Conservation (phyloP, 2,113 vertebrate species). For the Steatornis caripensis region DNA sequence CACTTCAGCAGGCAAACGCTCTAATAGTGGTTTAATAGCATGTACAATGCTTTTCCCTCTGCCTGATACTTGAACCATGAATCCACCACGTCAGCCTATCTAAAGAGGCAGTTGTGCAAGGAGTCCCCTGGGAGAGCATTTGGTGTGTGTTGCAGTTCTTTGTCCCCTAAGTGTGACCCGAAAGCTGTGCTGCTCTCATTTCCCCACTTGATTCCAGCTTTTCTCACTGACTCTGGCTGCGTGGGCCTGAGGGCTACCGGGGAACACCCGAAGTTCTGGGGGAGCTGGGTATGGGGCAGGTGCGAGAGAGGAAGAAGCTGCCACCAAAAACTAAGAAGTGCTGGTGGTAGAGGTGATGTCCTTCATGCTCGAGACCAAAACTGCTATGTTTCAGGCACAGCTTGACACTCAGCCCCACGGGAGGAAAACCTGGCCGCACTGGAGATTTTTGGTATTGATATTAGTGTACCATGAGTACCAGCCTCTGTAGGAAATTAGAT, state of each 20-base stretch:
- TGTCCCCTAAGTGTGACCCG: background rate
- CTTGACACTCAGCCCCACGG: background rate
- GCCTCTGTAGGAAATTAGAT: background rate
- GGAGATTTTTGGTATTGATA: background rate
- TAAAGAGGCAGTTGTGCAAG: slow-evolving; percentile 3
- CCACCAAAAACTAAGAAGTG: background rate
- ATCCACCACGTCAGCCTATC: background rate
- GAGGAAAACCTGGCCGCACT: background rate
- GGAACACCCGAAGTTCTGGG: background rate
- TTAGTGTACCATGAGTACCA: background rate
- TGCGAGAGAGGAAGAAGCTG: background rate
- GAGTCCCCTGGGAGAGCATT: background rate
- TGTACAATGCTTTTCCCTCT: background rate
- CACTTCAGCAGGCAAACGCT: background rate
- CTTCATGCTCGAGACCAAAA: background rate
- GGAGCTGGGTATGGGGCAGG: background rate
- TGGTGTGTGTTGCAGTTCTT: background rate
- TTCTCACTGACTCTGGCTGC: background rate
- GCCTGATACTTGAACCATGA: background rate
- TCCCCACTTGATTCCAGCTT: background rate
- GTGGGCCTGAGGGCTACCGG: background rate
- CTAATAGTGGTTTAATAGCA: background rate
- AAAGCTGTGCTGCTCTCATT: background rate
- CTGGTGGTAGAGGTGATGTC: background rate
- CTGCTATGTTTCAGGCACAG: background rate